Percentiles rank a stretch among this genome's conserved stretches.
Conservation (phyloP, 2,113 vertebrate species). For the Athene cunicularia region DNA sequence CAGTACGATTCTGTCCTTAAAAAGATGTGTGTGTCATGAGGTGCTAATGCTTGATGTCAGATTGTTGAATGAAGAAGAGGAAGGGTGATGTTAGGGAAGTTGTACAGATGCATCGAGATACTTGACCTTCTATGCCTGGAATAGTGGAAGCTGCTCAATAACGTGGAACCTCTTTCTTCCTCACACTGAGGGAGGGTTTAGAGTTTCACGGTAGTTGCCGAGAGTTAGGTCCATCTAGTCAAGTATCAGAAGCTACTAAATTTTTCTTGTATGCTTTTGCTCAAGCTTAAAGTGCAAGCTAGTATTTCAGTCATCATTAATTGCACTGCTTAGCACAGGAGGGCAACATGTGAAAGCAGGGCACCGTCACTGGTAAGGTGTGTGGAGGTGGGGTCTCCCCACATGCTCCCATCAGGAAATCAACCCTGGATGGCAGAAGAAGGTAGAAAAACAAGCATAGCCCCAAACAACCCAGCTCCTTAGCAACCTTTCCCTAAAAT, state of each 20-base stretch:
- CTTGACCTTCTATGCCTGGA: not conserved
- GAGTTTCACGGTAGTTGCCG: not conserved
- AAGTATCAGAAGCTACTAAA: not conserved
- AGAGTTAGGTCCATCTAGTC: not conserved
- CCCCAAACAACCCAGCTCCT: not conserved
- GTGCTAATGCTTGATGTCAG: not conserved
- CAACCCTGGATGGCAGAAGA: not conserved
- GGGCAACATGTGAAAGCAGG: not conserved
- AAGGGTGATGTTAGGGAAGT: not conserved
- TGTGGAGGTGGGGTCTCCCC: not conserved
- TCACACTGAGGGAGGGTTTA: not conserved
- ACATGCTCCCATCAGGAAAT: not conserved
- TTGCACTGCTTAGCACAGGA: not conserved
- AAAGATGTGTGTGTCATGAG: rapidly evolving
- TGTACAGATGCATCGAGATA: not conserved
- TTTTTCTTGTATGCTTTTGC: not conserved
- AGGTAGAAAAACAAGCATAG: not conserved
- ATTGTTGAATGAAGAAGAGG: not conserved
- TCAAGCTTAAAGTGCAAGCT: not conserved
- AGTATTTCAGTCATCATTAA: not conserved
- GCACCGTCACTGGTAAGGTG: not conserved
- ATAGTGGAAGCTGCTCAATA: not conserved
- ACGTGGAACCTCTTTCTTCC: not conserved
- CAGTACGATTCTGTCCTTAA: not conserved
- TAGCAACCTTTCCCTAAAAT: not conserved